A percentile compares a stretch with the other conserved stretches of the same genome.
These are phyloP conservation scores for Sipha flava DNA, from an alignment of 1,140 invertebrate species.

Conservation along the genomic window DNA sequence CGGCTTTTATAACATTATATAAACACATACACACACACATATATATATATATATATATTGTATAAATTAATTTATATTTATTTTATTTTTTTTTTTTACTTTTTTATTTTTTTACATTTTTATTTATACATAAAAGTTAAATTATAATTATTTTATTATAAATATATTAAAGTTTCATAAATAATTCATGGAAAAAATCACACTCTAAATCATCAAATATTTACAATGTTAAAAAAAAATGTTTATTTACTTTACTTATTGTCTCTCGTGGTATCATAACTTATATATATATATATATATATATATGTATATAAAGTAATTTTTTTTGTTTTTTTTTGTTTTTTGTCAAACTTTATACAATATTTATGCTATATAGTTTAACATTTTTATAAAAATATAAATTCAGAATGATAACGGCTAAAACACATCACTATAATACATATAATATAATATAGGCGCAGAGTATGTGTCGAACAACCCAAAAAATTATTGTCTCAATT, in stretches of 20 bases:
- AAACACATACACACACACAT: neutral
- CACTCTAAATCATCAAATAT: neutral
- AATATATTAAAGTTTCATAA: neutral
- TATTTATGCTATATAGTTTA: neutral
- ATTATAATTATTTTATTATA: no score
- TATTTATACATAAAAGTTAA: no score
- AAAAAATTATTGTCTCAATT: slow-evolving; percentile 22
- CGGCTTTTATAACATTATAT: neutral
- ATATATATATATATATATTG: neutral
- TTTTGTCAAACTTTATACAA: neutral
- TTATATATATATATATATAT: neutral
- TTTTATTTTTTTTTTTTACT: neutral
- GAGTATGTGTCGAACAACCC: neutral
- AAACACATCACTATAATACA: neutral
- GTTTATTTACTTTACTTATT: slow-evolving; percentile 8
- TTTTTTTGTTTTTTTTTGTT: neutral
- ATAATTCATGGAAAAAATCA: slow-evolving; percentile 12
- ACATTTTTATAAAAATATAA: slow-evolving; percentile 31
- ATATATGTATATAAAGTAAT: neutral
- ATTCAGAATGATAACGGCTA: slow-evolving; percentile 26
- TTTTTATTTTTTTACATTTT: no score
- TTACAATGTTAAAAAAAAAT: slow-evolving; percentile 22
- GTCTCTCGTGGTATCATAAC: slow-evolving; percentile 16
- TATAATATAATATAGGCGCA: neutral
- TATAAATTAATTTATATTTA: neutral